phyloP scores from a whole-genome alignment of 2,113 vertebrate species.

The Petromus typicus region DNA sequence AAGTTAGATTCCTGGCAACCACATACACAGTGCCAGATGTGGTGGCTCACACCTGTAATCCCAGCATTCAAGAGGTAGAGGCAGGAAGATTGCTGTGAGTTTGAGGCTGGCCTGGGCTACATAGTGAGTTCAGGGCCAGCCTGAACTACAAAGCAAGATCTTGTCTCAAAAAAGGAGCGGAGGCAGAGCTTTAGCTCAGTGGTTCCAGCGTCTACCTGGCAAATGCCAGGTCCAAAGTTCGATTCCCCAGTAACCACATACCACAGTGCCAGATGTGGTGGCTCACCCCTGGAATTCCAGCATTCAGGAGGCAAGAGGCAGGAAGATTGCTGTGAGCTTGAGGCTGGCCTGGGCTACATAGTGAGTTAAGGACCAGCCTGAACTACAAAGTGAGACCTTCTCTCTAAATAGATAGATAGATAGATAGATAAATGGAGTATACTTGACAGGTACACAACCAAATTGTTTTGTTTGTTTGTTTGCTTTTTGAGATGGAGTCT shows the following conservation, averaged over 20 bases:
- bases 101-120: too few species aligned
- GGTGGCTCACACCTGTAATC: too few species aligned
- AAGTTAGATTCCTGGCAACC: too few species aligned
- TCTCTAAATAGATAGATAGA: constrained; percentile 82
- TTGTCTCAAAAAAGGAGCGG: too few species aligned
- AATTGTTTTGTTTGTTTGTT: neutral
- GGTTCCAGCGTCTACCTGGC: constrained; percentile 84
- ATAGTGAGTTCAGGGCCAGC: too few species aligned
- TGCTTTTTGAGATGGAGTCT: neutral
- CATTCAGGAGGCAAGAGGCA: neutral
- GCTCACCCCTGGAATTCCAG: neutral
- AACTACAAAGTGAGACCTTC: neutral
- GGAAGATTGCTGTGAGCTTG: neutral
- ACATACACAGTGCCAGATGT: too few species aligned
- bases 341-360: neutral
- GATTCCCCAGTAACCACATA: constrained; percentile 27
- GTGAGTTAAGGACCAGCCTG: neutral
- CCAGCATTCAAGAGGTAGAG: too few species aligned
- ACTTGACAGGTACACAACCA: too few species aligned
- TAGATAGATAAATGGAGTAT: too few species aligned
- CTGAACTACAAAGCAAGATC: too few species aligned
- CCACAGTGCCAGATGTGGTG: neutral
- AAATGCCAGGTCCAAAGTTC: too few species aligned
- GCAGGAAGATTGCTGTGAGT: too few species aligned
- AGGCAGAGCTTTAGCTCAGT: constrained; percentile 65